phyloP scores from a whole-genome alignment of 2,797 vertebrate genomes.

The Liasis olivaceus region DNA sequence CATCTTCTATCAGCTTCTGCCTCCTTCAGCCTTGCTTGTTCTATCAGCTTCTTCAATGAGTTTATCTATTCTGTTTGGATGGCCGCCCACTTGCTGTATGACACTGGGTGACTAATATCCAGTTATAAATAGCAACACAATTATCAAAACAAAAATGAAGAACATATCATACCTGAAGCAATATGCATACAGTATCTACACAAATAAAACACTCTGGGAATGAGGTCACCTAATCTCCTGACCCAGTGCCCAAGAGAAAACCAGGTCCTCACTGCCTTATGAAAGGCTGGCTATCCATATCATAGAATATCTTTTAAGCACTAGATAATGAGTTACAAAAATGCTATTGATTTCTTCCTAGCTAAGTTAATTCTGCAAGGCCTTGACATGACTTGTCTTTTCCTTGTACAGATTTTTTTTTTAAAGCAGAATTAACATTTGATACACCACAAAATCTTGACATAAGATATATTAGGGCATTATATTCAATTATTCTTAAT shows the following conservation, averaged over 20 bases:
- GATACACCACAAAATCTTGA: not conserved
- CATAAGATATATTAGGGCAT: not conserved
- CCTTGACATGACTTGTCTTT: not conserved
- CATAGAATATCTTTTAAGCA: not conserved
- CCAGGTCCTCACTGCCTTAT: not conserved
- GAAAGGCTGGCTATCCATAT: not conserved
- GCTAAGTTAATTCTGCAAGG: slow-evolving; percentile 12
- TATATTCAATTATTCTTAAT: not conserved
- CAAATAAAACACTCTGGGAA: not conserved
- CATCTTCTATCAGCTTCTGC: not conserved
- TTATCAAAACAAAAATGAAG: not conserved
- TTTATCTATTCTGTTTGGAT: not conserved
- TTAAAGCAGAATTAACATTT: not conserved
- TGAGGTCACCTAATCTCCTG: not conserved
- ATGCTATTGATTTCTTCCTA: slow-evolving; percentile 26
- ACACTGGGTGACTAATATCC: not conserved
- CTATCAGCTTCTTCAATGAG: not conserved
- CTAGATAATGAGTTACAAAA: slow-evolving; percentile 30
- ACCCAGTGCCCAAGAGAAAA: not conserved
- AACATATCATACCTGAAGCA: not conserved
- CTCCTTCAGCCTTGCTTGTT: not conserved
- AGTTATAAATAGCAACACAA: not conserved
- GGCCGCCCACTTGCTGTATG: not conserved
- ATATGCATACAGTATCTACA: not conserved
- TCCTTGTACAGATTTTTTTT: not conserved